Conservation (phyloP, 2,113 vertebrate genomes). For the Tragelaphus strepsiceros region DNA sequence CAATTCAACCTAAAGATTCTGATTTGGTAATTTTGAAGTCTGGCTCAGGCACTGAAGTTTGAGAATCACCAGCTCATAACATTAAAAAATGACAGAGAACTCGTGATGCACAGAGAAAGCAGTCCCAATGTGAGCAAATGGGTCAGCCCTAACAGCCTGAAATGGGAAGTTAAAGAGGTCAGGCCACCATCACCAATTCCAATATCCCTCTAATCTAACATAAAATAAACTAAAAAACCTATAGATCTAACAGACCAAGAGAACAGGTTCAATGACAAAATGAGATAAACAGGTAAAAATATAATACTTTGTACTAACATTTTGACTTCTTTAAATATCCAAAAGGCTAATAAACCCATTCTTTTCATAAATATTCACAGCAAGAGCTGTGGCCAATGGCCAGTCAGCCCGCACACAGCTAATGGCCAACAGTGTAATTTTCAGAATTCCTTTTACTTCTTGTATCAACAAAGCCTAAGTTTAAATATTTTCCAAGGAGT, state of each 20-base stretch:
- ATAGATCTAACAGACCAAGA: background rate
- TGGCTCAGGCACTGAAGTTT: background rate
- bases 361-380: background rate
- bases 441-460: constrained; percentile 35
- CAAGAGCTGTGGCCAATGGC: background rate
- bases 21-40: background rate
- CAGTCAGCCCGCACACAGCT: background rate
- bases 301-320: background rate
- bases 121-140: background rate
- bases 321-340: background rate
- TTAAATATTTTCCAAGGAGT: constrained; percentile 26
- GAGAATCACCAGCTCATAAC: background rate
- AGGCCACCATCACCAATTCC: background rate
- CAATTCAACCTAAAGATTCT: background rate
- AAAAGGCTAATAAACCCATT: background rate
- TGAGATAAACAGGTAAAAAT: background rate
- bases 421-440: background rate
- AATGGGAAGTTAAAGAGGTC: background rate
- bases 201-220: background rate
- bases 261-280: background rate
- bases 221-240: background rate
- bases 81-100: background rate
- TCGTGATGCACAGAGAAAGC: background rate
- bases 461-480: background rate
- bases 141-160: background rate